Conservation (phyloP, 2,113 vertebrate genomes). For the Prunella fulvescens region DNA sequence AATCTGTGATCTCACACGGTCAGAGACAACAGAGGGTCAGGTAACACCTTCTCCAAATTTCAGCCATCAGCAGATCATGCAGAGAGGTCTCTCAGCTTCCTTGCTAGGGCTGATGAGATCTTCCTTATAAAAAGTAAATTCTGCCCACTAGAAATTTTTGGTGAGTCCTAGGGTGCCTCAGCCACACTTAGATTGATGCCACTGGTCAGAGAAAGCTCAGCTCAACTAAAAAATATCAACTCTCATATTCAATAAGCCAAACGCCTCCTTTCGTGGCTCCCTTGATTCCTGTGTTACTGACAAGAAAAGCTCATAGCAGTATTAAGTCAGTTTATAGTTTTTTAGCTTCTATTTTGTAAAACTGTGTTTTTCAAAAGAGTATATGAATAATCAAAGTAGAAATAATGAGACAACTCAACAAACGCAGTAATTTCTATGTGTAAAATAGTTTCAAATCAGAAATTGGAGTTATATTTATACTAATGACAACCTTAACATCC, state of each 20-base stretch:
- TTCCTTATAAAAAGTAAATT: not conserved
- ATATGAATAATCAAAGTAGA: constrained; percentile 72
- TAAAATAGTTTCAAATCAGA: constrained; percentile 77
- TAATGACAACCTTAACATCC: constrained; percentile 78
- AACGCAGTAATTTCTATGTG: constrained; percentile 76
- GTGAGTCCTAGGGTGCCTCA: not conserved
- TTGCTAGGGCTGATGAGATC: not conserved
- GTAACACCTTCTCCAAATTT: not conserved
- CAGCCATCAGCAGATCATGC: not conserved
- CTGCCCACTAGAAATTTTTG: not conserved
- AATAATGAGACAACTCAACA: constrained; percentile 73
- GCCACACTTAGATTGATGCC: not conserved
- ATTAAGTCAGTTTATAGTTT: not conserved
- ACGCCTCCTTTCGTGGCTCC: not conserved
- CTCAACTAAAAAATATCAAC: not conserved
- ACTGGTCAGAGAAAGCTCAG: not conserved
- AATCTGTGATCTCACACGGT: fast-evolving
- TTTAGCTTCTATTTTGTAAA: constrained; percentile 37
- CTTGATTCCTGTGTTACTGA: not conserved
- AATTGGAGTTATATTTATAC: constrained; percentile 78
- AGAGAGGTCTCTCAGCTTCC: not conserved
- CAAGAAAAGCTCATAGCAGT: not conserved
- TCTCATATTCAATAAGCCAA: not conserved
- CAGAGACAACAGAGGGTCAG: not conserved
- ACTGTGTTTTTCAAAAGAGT: constrained; percentile 61